Evolutionary conservation across 2,113 vertebrate genomes (phyloP).

Genomic region (Sander lucioperca): DNA sequence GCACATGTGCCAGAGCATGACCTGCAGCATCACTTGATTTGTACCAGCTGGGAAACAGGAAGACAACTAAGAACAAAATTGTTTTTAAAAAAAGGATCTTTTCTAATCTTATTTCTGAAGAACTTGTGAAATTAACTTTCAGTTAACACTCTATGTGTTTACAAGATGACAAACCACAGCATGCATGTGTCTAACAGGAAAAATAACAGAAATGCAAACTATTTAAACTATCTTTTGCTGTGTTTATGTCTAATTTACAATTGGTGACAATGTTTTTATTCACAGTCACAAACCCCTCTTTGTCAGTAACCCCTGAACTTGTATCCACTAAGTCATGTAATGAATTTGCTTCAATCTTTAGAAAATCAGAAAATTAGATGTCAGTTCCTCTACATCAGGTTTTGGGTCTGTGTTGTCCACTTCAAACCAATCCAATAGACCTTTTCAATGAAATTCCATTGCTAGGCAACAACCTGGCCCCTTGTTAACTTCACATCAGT

Average conservation of each 20-base stretch:
- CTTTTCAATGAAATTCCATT: too few relatives aligned
- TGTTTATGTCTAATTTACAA: not conserved
- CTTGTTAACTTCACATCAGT: too few relatives aligned
- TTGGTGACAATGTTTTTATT: not conserved
- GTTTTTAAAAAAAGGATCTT: not conserved
- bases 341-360: not conserved
- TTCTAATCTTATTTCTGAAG: not conserved
- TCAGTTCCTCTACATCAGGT: not conserved
- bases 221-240: not conserved
- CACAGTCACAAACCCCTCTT: not conserved
- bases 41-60: conserved; percentile 11
- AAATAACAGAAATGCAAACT: not conserved
- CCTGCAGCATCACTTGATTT: conserved; percentile 33
- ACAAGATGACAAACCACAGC: not conserved
- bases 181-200: not conserved
- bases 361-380: not conserved
- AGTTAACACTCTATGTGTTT: not conserved
- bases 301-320: not conserved
- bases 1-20: not conserved
- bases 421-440: not conserved
- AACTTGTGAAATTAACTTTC: not conserved
- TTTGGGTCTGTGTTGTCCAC: not conserved
- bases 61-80: not conserved
- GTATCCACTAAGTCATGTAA: not conserved
- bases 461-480: too few relatives aligned